phyloP scores from a whole-genome alignment of 2,888 invertebrate genomes.

The Cheilosia variabilis region DNA sequence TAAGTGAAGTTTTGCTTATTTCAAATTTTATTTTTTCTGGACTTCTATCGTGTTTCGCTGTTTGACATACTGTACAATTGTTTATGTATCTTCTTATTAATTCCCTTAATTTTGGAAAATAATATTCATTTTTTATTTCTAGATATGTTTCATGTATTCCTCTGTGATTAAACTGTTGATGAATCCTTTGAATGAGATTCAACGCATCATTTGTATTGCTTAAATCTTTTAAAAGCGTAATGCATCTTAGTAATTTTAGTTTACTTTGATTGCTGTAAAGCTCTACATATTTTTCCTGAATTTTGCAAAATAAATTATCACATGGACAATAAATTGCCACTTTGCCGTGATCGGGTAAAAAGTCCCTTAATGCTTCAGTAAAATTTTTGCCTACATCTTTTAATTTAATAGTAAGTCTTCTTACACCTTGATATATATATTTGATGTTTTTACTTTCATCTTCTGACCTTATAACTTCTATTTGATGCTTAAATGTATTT shows the following conservation, averaged over 20 bases:
- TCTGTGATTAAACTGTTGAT: neutral
- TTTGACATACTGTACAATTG: neutral
- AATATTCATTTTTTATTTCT: neutral
- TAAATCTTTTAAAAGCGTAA: constrained; percentile 15
- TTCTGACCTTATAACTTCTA: neutral
- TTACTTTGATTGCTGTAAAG: constrained; percentile 15
- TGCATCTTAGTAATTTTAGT: constrained; percentile 10
- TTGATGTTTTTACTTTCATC: too few relatives aligned
- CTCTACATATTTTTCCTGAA: constrained; percentile 2
- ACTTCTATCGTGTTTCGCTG: neutral
- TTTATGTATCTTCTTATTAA: neutral
- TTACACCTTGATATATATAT: too few relatives aligned
- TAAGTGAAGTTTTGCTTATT: constrained; percentile 4
- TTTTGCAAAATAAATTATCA: neutral
- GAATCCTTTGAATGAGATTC: too few relatives aligned
- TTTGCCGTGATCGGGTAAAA: neutral
- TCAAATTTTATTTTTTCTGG: constrained; percentile 2
- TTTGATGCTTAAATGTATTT: neutral
- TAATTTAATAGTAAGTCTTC: neutral
- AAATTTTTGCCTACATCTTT: neutral
- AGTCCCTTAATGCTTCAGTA: too few relatives aligned
- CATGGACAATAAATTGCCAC: neutral
- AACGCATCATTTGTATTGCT: neutral
- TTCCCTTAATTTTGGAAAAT: neutral
- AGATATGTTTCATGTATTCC: neutral